Evolutionary conservation across 2,888 invertebrate genomes (phyloP), one percentile per base, ranked within the genome.

Genomic region (Panzeria rudis): DNA sequence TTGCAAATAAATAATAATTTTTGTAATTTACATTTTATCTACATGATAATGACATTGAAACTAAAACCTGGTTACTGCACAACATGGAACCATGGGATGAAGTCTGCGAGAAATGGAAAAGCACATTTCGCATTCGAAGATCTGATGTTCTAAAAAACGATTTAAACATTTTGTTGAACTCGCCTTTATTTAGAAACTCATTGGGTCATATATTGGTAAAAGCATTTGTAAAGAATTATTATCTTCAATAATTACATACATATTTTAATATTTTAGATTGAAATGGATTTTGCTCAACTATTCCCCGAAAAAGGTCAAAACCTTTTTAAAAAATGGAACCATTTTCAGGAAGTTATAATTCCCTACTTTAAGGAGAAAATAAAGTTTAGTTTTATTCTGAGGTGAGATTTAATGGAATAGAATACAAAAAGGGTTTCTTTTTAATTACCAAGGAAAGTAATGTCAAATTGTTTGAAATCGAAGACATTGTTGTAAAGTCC

Each of bases 71-170:
- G 61, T 61, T 23, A 61, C 61, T 61, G 35, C 61, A 61, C 61
- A 61, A 62, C 62, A 25, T 62, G 62, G 15, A 62, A 35, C 62
- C 29, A 62, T 62, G 29, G 62, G 32, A 32, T 25, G 62, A 62
- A 41, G 41, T 62, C 20, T 62, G 62, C 41, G 62, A 62, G 62
- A 62, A 62, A 62, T 62, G 62, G 62, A 62, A 62, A 62, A 15
- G 62, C 62, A 62, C 62, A 38, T 62, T 62, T 35, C 32, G 20
- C 62, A 62, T 62, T 62, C 32, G 62, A 62, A 62, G 62, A 62
- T 62, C 38, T 20, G 62, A 62, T 32, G n/a, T 62, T 15, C 62
- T 62, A 32, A 25, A 62, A 62, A 62, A 62, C 20, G 62, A 62
- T 62, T 29, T 38, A 62, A 35, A 62, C 32, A 62, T 62, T 38